Evolutionary conservation across 2,113 vertebrate species (phyloP).

Genomic region (Zonotrichia leucophrys): DNA sequence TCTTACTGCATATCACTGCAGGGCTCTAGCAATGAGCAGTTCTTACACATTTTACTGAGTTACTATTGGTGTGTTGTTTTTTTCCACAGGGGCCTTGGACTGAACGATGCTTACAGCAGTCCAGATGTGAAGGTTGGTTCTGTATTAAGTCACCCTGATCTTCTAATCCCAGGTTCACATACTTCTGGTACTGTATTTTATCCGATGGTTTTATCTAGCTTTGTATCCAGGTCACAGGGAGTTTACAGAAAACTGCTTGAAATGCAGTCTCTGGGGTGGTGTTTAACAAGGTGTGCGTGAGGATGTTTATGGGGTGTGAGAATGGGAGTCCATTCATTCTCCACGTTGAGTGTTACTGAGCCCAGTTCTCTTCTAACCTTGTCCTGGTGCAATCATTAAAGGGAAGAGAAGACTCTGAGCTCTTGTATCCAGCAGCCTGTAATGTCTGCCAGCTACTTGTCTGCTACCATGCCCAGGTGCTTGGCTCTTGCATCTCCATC

Average conservation of each 20-base stretch:
- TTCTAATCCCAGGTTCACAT: slow-evolving; percentile 39
- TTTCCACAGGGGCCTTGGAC: neutral
- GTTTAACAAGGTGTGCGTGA: slow-evolving; percentile 48
- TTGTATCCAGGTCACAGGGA: slow-evolving; percentile 32
- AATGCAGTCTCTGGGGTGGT: slow-evolving; percentile 10
- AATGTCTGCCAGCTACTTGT: neutral
- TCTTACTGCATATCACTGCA: neutral
- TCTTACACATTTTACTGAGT: slow-evolving; percentile 1
- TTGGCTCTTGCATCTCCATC: neutral
- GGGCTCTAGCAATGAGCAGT: neutral
- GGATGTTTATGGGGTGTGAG: slow-evolving; percentile 56
- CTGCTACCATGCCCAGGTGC: neutral
- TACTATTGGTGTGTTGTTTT: neutral
- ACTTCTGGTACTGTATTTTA: slow-evolving; percentile 4
- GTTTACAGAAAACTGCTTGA: slow-evolving; percentile 45
- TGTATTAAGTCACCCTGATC: slow-evolving; percentile 40
- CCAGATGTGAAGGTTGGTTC: slow-evolving; percentile 26
- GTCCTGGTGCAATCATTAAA: neutral
- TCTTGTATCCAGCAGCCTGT: neutral
- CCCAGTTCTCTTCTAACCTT: slow-evolving; percentile 2
- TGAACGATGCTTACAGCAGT: slow-evolving; percentile 9
- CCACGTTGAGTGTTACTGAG: neutral
- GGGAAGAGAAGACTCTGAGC: neutral
- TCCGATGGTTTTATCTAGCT: neutral
- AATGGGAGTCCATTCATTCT: slow-evolving; percentile 44